Evolutionary conservation across 2,113 vertebrate genomes (phyloP), one percentile per base, ranked within the genome.

Genomic region (Sander vitreus): DNA sequence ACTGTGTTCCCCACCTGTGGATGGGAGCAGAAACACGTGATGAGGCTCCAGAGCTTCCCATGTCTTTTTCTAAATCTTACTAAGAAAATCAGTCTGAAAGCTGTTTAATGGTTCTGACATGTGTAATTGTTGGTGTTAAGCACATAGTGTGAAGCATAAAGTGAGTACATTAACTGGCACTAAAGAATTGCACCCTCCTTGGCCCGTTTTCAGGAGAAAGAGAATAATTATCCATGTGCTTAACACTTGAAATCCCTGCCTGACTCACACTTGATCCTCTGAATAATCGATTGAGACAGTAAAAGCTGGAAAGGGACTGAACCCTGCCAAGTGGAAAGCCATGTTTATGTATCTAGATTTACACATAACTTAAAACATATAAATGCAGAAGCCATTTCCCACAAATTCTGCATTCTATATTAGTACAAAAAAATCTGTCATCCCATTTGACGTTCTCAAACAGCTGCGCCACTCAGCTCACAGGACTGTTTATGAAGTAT

Each of bases 181-280:
- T 51, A 18, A 82, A 81, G 21, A 16, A 82, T 64, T 39, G 11
- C 5, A n/a, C 50, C 45, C 23, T 73, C 70, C 57, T 83, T 48
- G 47, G 76, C 76, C 21, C 18, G 5, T 65, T 70, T 87, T 68
- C 55, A 66, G 65, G 66, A 66, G 72, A 80, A 85, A 72, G 53
- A 68, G 76, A 86, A 85, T 79, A 86, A 85, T 88, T 83, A 83
- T 81, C 78, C 62, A 39, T 12, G 60, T 68, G 81, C 60, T 82
- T 75, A 82, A 91, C 60, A 74, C 80, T 72, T 77, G 30, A 86
- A 87, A 82, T 87, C 81, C 74, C 23, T 25, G 48, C 36, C 48
- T 76, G 80, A 80, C 72, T 89, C 81, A 60, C 23, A 43, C 65
- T 81, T 68, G 80, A 87, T 80, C 86, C 69, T 62, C 67, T 73